Evolutionary conservation across 2,113 vertebrate species (phyloP).

Genomic region (Apodemus sylvaticus): DNA sequence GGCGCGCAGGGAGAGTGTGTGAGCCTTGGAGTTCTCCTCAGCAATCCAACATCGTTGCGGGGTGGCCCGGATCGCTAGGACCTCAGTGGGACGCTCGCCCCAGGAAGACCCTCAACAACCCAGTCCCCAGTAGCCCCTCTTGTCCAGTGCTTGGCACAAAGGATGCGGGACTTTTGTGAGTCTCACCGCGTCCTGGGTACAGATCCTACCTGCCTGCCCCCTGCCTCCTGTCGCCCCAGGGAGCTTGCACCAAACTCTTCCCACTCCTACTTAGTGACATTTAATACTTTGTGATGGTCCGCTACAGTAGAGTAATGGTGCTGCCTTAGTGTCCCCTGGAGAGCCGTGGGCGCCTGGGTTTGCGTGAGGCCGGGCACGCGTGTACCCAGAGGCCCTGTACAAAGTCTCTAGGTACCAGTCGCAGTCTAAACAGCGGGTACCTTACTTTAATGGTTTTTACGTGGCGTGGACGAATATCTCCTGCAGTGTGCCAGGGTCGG

Average conservation of each 20-base stretch:
- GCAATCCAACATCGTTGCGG: neutral
- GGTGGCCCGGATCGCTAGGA: neutral
- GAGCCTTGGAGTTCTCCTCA: neutral
- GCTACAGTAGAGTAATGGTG: neutral
- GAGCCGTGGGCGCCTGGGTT: neutral
- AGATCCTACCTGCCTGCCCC: neutral
- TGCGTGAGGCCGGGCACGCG: neutral
- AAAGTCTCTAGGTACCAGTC: neutral
- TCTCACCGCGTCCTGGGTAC: neutral
- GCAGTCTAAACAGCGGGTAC: neutral
- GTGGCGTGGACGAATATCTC: slow-evolving; percentile 24
- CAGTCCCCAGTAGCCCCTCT: neutral
- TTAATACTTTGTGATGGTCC: neutral
- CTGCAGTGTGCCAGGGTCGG: slow-evolving; percentile 51
- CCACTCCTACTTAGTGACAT: neutral
- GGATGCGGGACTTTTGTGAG: rapidly evolving
- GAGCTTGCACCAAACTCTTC: neutral
- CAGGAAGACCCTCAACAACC: neutral
- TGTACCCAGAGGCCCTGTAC: neutral
- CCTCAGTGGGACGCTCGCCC: rapidly evolving
- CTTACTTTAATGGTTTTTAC: neutral
- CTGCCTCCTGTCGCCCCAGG: rapidly evolving
- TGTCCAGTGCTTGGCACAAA: neutral
- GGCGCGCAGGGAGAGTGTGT: neutral
- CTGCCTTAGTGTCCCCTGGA: neutral